phyloP scores from a whole-genome alignment of 2,797 vertebrate genomes.

The Peromyscus eremicus region DNA sequence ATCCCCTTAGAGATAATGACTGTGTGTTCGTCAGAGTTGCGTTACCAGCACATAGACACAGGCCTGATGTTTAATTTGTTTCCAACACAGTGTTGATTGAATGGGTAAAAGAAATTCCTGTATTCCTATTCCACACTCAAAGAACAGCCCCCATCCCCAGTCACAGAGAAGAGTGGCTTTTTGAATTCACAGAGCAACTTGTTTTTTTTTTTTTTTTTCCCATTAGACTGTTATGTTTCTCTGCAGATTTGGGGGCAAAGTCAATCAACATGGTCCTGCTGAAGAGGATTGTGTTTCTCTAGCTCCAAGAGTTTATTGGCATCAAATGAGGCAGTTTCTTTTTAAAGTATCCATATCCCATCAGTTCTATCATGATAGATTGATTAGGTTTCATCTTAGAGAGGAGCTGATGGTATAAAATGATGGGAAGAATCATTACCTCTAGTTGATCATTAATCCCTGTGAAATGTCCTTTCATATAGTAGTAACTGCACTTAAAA shows the following conservation, averaged over 20 bases:
- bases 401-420: slow-evolving; percentile 65
- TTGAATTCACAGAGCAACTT: background rate
- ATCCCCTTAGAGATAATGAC: background rate
- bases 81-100: background rate
- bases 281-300: slow-evolving; percentile 19
- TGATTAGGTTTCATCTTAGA: slow-evolving; percentile 69
- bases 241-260: background rate
- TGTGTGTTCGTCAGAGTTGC: background rate
- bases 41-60: background rate
- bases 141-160: background rate
- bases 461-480: slow-evolving; percentile 58
- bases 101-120: background rate
- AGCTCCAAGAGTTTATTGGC: slow-evolving; percentile 21
- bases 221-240: slow-evolving; percentile 33
- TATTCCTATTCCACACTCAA: background rate
- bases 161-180: background rate
- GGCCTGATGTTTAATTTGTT: background rate
- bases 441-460: slow-evolving; percentile 67
- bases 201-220: background rate
- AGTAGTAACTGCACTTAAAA: slow-evolving; percentile 69
- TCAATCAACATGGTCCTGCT: slow-evolving; percentile 26
- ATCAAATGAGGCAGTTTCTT: slow-evolving; percentile 24
- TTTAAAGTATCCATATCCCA: slow-evolving; percentile 30
- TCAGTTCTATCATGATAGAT: slow-evolving; percentile 59
- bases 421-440: slow-evolving; percentile 66